Base-by-base conservation (phyloP, 2,113 vertebrate genomes). In the Cololabis saira region DNA sequence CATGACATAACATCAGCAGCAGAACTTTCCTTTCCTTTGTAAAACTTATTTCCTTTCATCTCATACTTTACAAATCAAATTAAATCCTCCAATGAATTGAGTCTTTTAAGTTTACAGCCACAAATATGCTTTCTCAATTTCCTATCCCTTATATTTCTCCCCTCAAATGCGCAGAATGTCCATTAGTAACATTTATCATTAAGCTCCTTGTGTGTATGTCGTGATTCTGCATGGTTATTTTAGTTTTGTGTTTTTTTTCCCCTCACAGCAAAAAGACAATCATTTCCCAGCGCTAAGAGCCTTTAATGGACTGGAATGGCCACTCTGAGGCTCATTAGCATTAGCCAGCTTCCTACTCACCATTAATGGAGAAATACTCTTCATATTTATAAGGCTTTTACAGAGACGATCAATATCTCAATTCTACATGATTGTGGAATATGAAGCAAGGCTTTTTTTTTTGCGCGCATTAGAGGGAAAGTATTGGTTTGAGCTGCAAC, bases 371-470 rank as follows among this genome's bases (percentile, higher is more conserved):
- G 72, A 86, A 91, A 88, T 89, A 89, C 90, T 87, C 78, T 90
- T 89, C 87, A 89, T 93, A 91, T 92, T 91, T 93, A 92, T 90
- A 90, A 89, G 87, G 90, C 90, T 92, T 93, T 91, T 89, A 91
- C 86, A 51, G 56, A 65, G 57, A 44, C 79, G 78, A 92, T 92
- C 90, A 84, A 91, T 92, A 89, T 88, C 86, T 89, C 86, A 88
- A 89, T 37, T 91, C 87, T 87, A 86, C 85, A 82, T 76, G 75
- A 83, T 83, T 90, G 89, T 83, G 84, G 87, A 91, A 90, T 90
- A 92, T 91, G 89, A 91, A 91, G 87, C 80, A 72, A 80, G 86
- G 56, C 80, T 86, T 88, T 85, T 85, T 77, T 68, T 62, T 50
- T 22, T 65, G 72, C 66, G 72, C 37, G 68, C 89, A 90, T 91